These are phyloP conservation scores for Drosophila crucigera DNA, from an alignment of 2,888 invertebrate genomes.

Conservation along the genomic window DNA sequence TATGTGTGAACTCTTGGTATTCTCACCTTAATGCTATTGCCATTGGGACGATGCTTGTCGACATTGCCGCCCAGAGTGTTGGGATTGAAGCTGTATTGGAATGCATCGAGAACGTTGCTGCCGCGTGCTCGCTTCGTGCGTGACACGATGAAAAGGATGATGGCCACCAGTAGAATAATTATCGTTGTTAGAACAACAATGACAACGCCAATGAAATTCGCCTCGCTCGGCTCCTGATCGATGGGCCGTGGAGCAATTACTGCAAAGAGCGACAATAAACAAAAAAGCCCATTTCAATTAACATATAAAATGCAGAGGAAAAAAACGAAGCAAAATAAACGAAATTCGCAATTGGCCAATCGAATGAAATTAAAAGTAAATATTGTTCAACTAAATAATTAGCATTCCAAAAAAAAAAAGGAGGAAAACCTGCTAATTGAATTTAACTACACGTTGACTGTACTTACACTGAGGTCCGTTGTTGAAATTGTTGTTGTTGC, in stretches of 20 bases:
- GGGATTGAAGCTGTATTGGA: conserved; percentile 85
- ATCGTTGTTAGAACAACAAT: conserved; percentile 90
- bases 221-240: conserved; percentile 87
- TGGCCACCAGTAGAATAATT: conserved; percentile 89
- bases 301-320: conserved; percentile 37
- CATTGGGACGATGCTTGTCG: conserved; percentile 86
- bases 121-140: conserved; percentile 87
- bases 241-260: conserved; percentile 86
- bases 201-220: conserved; percentile 88
- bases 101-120: conserved; percentile 85
- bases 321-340: conserved; percentile 1
- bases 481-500: conserved; percentile 70
- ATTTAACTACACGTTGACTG: conserved; percentile 43
- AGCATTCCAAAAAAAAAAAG: conserved; percentile 30
- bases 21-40: conserved; percentile 85
- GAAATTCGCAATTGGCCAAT: conserved; percentile 25
- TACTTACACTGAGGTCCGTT: conserved; percentile 82
- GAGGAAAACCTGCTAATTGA: conserved; percentile 55
- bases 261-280: conserved; percentile 50
- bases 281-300: conserved; percentile 59
- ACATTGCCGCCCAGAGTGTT: conserved; percentile 85
- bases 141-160: conserved; percentile 90
- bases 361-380: conserved; percentile 75
- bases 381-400: conserved; percentile 78
- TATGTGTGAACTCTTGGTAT: conserved; percentile 4